Conservation (phyloP, 1,140 invertebrate genomes). For the Camponotus vicinus region DNA sequence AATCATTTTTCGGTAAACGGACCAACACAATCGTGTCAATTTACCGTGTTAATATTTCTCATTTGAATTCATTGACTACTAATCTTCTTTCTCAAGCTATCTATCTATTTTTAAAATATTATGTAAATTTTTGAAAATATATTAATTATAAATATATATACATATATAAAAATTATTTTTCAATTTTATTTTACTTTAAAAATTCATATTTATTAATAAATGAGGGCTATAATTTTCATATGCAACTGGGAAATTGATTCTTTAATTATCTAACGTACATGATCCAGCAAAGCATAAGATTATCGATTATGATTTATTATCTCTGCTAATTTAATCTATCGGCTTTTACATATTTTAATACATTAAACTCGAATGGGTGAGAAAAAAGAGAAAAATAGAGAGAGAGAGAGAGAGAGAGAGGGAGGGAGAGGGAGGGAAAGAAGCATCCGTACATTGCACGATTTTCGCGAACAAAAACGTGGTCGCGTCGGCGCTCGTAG, state of each 20-base stretch:
- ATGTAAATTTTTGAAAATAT: not conserved
- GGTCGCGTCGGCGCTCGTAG: conserved; percentile 78
- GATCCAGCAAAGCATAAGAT: not conserved
- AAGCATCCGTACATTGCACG: not conserved
- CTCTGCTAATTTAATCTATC: not conserved
- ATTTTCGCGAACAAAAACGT: conserved; percentile 65
- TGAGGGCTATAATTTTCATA: not conserved
- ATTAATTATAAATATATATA: not conserved
- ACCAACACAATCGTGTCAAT: conserved; percentile 56
- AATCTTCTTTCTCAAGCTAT: not conserved
- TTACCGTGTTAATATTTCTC: conserved; percentile 51
- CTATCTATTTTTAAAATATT: conserved; percentile 18
- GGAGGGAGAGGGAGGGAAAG: not conserved
- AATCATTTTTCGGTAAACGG: conserved; percentile 55
- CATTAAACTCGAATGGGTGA: not conserved
- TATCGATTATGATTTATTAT: not conserved
- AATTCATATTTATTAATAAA: not conserved
- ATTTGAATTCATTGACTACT: conserved; percentile 18
- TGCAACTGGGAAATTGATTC: not conserved
- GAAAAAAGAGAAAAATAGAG: not conserved
- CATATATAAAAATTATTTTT: not conserved
- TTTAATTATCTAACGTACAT: not conserved
- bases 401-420: not conserved
- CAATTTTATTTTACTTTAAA: not conserved
- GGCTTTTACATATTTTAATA: not conserved